Base-by-base conservation (phyloP, 2,797 vertebrate species). In the Leptodactylus fallax region DNA sequence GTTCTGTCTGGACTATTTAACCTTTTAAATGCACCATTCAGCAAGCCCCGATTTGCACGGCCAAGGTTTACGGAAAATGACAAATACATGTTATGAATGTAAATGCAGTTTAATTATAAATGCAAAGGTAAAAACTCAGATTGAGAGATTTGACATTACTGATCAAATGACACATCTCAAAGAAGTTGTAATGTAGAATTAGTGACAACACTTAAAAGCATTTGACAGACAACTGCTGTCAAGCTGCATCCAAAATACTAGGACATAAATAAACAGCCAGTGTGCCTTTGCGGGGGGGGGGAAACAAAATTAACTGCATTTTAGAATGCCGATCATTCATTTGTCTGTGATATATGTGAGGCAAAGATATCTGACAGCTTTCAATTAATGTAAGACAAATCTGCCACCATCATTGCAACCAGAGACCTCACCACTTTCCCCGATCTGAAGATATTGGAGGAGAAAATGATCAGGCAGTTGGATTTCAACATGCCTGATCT, bases 1-100 rank as follows among this genome's bases (percentile, higher is more conserved):
- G 58, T 87, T 79, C 72, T 82, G 71, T 87, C 81, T 87, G 79
- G 85, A 74, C 79, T 87, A 67, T 69, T 88, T 84, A 84, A 88
- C 81, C 81, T 88, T 88, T 84, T 79, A 79, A 88, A 87, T 74
- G 36, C 79, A 77, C 58, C 13, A 77, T 87, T 76, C 79, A 74
- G 69, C 11, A 21, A 58, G 55, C 47, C 27, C 76, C 47, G 23
- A 87, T 87, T 81, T 87, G 27, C 36, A 71, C 56, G 45, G 79
- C 45, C 13, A 27, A 10, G 36, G 14, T 21, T 72, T 87, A 81
- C 21, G 55, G 71, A 78, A 14, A 63, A 78, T 69, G 71, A 51
- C 71, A 76, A 16, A 19, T 53, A 65, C 71, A 67, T 77, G 65
- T 77, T 83, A n/a, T 58, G 58, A 87, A 63, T 85, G 6, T 14